Evolutionary conservation across 2,797 vertebrate genomes (phyloP).

Genomic region (Todus mexicanus): DNA sequence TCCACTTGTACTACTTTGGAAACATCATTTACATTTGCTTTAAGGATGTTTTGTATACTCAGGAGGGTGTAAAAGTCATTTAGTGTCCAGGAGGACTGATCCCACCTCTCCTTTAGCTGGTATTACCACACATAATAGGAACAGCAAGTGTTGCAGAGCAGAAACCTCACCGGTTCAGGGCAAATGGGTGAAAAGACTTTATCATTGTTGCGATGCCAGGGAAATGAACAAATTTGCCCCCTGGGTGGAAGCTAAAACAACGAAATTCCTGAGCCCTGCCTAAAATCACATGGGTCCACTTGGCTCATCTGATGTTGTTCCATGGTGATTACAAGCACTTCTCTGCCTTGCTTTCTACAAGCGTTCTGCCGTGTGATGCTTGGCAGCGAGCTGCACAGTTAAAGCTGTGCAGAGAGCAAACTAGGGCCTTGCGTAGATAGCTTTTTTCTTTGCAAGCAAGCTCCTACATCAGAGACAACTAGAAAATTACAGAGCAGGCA

Average conservation of each 20-base stretch:
- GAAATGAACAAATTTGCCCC: constrained; percentile 48
- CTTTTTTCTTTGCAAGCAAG: not conserved
- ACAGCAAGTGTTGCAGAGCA: not conserved
- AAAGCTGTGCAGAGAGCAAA: not conserved
- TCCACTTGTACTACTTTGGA: not conserved
- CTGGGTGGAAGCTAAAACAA: constrained; percentile 48
- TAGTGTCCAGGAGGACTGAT: not conserved
- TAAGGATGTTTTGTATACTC: not conserved
- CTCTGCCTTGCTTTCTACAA: constrained; percentile 7
- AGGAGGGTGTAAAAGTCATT: not conserved
- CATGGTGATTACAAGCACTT: constrained; percentile 1
- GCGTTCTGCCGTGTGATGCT: constrained; percentile 4
- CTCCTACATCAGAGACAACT: not conserved
- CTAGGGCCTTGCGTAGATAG: not conserved
- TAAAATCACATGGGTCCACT: constrained; percentile 47
- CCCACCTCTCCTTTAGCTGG: not conserved
- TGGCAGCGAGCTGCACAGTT: constrained; percentile 9
- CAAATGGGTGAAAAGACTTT: constrained; percentile 24
- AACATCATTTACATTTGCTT: not conserved
- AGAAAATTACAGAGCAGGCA: not conserved
- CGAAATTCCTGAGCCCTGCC: constrained; percentile 34
- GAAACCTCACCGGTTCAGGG: not conserved
- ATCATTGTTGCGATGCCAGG: not conserved
- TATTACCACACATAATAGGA: not conserved
- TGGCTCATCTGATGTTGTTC: constrained; percentile 31